phyloP scores from a whole-genome alignment of 1,140 invertebrate species.

The Macrosteles quadrilineatus region DNA sequence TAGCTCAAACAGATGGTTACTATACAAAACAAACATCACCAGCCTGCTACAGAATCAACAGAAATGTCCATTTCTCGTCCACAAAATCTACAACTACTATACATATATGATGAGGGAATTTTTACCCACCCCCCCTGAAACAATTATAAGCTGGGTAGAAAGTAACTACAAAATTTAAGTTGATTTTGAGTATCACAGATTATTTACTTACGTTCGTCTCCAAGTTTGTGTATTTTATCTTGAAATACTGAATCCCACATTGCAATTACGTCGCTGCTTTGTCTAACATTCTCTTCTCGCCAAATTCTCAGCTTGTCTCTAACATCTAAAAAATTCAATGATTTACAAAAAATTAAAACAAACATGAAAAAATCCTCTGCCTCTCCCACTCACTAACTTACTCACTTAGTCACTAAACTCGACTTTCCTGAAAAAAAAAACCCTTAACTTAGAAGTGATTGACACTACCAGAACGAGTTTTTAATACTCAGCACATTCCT shows the following conservation, averaged over 20 bases:
- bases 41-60: not conserved
- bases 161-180: not conserved
- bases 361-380: no score
- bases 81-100: not conserved
- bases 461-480: no score
- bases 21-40: no score
- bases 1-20: no score
- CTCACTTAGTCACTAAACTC: no score
- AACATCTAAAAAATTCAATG: constrained; percentile 75
- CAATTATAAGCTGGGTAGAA: not conserved
- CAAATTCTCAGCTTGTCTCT: constrained; percentile 80
- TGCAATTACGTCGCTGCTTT: constrained; percentile 85
- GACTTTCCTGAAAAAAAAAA: no score
- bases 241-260: constrained; percentile 81
- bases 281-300: constrained; percentile 89
- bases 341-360: no score
- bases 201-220: constrained; percentile 81
- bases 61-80: not conserved
- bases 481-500: no score
- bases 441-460: no score
- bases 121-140: not conserved
- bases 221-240: constrained; percentile 74
- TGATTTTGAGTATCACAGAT: not conserved
- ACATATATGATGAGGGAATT: not conserved
- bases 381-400: no score